Base-by-base conservation (phyloP, 2,888 invertebrate species). In the Leucoptera coffeella region DNA sequence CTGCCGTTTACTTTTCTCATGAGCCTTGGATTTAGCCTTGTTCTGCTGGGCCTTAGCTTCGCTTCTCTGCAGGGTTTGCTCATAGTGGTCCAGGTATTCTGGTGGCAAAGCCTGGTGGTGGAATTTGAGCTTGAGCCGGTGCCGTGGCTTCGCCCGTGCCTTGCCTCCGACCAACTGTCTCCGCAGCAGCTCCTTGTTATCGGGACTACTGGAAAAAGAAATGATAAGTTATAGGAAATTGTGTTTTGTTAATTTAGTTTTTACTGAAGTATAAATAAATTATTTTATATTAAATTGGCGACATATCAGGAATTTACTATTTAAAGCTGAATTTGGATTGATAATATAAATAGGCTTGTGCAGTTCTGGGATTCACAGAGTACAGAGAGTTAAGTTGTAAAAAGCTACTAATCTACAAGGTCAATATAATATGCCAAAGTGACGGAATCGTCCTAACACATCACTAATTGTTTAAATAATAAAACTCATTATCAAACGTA, bases 101-200 rank as follows among this genome's bases (percentile, higher is more conserved):
- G 83, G 80, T 0, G 85, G 85, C 29, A 85, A 48, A 0, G 85
- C 85, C 47, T 86, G 85, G 46, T 86, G 85, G 41, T 86, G 85
- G 48, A 86, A 85, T 46, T 85, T 82, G 26, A 86, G 64, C 50
- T 85, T 85, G 73, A 83, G 78, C 38, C 81, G 60, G 23, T 80
- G 80, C 50, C 78, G 78, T 43, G 80, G 71, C n/a, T 79, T 59
- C 19, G 42, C 41, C 2, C 62, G 55, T 23, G 65, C 64, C 34
- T 61, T 67, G 36, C 60, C 50, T 3, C 64, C 59, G 20, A 69
- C 41, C 11, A 69, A 45, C 36, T 67, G 69, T 33, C 62, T 65
- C 1, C 69, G 55, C 3, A 69, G 47, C 19, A 69, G 33, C 36
- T 69, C 69, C 36, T 69, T 69, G 37, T 67, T 67, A 36, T 69